These are phyloP conservation scores for Stegostoma tigrinum DNA, from an alignment of 2,113 vertebrate species.

Conservation along the genomic window DNA sequence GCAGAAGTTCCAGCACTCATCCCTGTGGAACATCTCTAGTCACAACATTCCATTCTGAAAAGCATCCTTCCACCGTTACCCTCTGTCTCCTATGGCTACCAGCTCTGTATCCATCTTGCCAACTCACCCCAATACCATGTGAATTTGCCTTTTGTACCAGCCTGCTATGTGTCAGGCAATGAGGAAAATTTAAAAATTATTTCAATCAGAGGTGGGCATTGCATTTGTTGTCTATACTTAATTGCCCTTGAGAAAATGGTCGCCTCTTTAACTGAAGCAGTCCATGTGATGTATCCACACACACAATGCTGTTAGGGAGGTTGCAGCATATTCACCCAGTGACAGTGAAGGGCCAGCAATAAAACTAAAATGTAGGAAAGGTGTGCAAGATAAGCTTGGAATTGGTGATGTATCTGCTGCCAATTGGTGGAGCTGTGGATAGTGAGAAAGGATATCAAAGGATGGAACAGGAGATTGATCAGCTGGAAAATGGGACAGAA, in stretches of 20 bases:
- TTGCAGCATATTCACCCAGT: not conserved
- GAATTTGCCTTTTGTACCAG: too few relatives aligned
- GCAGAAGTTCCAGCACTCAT: too few relatives aligned
- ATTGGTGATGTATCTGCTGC: not conserved
- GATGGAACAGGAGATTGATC: too few relatives aligned
- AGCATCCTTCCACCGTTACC: too few relatives aligned
- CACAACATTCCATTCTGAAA: too few relatives aligned
- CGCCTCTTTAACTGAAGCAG: not conserved
- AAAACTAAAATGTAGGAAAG: not conserved
- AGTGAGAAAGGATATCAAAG: too few relatives aligned
- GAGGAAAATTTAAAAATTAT: not conserved
- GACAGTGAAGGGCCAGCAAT: not conserved
- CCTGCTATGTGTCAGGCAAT: not conserved
- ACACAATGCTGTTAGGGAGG: not conserved
- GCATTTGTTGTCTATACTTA: not conserved
- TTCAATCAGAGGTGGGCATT: not conserved
- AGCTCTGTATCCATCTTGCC: too few relatives aligned
- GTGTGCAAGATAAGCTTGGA: not conserved
- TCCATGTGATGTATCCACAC: not conserved
- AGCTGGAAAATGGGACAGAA: too few relatives aligned
- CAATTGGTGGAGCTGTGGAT: not conserved
- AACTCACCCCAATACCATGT: too few relatives aligned
- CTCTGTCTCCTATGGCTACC: too few relatives aligned
- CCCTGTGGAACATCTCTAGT: too few relatives aligned
- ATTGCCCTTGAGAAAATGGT: not conserved